Percentiles rank a stretch among this genome's conserved stretches.
Conservation (phyloP, 2,888 invertebrate species). For the Parnassius smintheus region DNA sequence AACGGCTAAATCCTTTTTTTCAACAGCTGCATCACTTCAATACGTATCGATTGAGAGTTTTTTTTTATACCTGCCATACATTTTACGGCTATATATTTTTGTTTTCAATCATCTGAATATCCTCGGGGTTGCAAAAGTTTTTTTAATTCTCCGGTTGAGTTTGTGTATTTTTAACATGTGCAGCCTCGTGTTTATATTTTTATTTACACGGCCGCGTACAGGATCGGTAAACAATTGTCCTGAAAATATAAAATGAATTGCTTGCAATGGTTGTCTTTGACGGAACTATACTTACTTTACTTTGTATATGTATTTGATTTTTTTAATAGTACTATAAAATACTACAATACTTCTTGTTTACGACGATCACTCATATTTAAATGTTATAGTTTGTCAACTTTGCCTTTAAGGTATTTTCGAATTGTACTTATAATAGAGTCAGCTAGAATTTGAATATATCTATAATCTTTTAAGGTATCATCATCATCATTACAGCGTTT, state of each 20-base stretch:
- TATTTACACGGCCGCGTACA: background rate
- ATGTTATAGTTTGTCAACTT: no score
- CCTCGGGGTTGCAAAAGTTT: conserved; percentile 10
- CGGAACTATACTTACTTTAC: no score
- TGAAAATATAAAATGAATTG: background rate
- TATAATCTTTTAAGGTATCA: no score
- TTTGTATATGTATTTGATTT: no score
- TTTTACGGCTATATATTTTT: conserved; percentile 12
- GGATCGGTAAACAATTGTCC: conserved; percentile 2
- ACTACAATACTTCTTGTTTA: no score
- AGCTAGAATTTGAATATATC: no score
- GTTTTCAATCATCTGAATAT: conserved; percentile 21
- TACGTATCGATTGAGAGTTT: conserved; percentile 13
- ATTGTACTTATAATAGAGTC: no score
- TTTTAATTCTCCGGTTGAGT: background rate
- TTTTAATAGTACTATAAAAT: no score
- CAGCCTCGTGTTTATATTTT: background rate
- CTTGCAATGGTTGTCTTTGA: no score
- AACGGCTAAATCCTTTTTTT: conserved; percentile 20
- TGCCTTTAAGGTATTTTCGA: no score
- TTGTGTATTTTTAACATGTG: background rate
- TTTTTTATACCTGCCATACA: conserved; percentile 15
- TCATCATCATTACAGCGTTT: no score
- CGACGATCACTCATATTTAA: no score
- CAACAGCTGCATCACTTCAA: conserved; percentile 17